phyloP scores from a whole-genome alignment of 2,888 invertebrate species.

The Volucella inflata region DNA sequence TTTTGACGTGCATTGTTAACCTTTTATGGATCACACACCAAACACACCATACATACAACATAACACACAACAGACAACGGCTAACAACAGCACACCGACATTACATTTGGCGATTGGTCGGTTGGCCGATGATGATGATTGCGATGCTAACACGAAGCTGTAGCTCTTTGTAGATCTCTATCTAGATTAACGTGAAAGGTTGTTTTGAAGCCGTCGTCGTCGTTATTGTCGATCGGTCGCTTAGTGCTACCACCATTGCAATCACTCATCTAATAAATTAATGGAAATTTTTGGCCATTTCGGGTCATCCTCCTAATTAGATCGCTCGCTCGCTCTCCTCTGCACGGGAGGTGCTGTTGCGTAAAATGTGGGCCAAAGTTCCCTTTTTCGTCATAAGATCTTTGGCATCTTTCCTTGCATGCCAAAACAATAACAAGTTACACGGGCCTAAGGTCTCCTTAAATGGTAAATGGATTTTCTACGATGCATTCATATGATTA shows the following conservation, averaged over 20 bases:
- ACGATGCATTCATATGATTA: conserved; percentile 47
- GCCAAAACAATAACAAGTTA: conserved; percentile 49
- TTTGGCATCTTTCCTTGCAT: conserved; percentile 42
- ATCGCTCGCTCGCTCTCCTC: conserved; percentile 30
- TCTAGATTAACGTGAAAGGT: conserved; percentile 73
- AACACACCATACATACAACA: conserved; percentile 14
- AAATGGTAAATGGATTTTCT: conserved; percentile 56
- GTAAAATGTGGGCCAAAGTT: conserved; percentile 73
- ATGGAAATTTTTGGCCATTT: conserved; percentile 74
- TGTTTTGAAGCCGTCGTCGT: conserved; percentile 7
- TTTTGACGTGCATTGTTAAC: conserved; percentile 75
- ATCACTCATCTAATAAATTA: conserved; percentile 64
- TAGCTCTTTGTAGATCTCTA: conserved; percentile 68
- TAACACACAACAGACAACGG: conserved; percentile 25
- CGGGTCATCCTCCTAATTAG: conserved; percentile 72
- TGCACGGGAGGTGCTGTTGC: conserved; percentile 66
- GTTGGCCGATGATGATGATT: conserved; percentile 52
- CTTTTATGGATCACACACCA: conserved; percentile 70
- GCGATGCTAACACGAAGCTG: conserved; percentile 54
- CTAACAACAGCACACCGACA: conserved; percentile 8
- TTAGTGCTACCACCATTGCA: conserved; percentile 20
- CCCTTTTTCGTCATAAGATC: conserved; percentile 36
- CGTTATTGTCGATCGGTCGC: neutral
- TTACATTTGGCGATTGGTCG: conserved; percentile 64
- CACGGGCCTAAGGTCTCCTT: conserved; percentile 34